Base-by-base conservation (phyloP, 2,113 vertebrate species). In the Tetraodon nigroviridis region DNA sequence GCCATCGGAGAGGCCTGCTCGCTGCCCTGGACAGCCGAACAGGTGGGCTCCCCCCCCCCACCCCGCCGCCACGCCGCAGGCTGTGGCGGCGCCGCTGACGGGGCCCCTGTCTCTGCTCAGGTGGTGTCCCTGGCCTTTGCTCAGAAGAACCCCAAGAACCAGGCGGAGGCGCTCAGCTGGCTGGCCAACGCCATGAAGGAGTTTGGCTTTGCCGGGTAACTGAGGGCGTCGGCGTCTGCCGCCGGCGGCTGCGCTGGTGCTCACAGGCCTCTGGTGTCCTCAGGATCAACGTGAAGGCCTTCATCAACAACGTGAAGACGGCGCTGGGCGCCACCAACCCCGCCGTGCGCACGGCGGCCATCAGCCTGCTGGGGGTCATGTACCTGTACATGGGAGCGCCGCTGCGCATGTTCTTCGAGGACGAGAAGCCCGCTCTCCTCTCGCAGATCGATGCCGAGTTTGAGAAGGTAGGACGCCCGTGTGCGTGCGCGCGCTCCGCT, bases 111-210 rank as follows among this genome's bases (percentile, higher is more conserved):
- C 6, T 48, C 44, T 41, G 63, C 0, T 15, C 64, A 99, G 97
- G 92, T 96, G 69, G 93, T 99, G 61, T 94, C 95, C 1, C 83
- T 92, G 81, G 94, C 92, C 1, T 99, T 99, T 71, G 90, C 94
- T 53, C 97, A 99, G 78, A 99, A 99, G 89, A 99, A 99, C 84
- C 97, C 97, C 40, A 99, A 99, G 88, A 99, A 98, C 83, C 97
- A 99, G 48, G 96, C 97, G 2, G 97, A 99, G 90, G 89, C 93
- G 7, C 88, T 99, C 56, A 98, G 94, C 77, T 99, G 97, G 97
- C 83, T 99, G 55, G 90, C 95, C 55, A 95, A 94, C 78, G 94
- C 95, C 44, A 98, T 99, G 86, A 98, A 97, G 87, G 97, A 99
- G 85, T 99, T 99, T 89, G 96, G 97, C 18, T 99, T 99, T 87